phyloP scores from a whole-genome alignment of 2,113 vertebrate species.

The Chauna torquata region DNA sequence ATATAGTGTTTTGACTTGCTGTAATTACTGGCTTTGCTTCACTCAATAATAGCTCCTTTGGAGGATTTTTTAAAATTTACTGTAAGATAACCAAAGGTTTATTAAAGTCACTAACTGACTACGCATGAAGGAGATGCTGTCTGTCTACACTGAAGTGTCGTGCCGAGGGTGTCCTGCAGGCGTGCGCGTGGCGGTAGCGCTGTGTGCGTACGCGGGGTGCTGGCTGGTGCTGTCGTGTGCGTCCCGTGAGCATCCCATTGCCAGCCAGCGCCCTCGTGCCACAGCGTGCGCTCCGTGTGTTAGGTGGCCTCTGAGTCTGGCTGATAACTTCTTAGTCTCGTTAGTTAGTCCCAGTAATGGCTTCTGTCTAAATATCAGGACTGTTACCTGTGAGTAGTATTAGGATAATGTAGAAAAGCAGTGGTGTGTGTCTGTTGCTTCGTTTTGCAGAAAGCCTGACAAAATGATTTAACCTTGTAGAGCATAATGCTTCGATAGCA shows the following conservation, averaged over 20 bases:
- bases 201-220: accelerated
- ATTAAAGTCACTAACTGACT: neutral
- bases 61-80: neutral
- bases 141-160: neutral
- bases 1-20: neutral
- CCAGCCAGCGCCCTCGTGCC: neutral
- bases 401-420: neutral
- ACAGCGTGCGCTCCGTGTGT: accelerated
- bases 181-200: neutral
- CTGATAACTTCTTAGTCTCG: neutral
- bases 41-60: neutral
- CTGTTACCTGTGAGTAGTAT: neutral
- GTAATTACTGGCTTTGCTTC: neutral
- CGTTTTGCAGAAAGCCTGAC: neutral
- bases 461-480: accelerated
- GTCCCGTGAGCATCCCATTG: neutral
- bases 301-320: neutral
- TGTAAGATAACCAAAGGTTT: neutral
- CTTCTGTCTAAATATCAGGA: neutral
- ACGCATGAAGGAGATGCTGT: accelerated
- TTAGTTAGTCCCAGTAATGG: neutral
- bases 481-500: neutral
- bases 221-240: neutral
- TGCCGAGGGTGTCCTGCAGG: neutral
- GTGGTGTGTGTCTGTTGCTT: neutral